These are phyloP conservation scores for Netelia fuscicornis DNA, from an alignment of 2,888 invertebrate genomes.

Conservation along the genomic window DNA sequence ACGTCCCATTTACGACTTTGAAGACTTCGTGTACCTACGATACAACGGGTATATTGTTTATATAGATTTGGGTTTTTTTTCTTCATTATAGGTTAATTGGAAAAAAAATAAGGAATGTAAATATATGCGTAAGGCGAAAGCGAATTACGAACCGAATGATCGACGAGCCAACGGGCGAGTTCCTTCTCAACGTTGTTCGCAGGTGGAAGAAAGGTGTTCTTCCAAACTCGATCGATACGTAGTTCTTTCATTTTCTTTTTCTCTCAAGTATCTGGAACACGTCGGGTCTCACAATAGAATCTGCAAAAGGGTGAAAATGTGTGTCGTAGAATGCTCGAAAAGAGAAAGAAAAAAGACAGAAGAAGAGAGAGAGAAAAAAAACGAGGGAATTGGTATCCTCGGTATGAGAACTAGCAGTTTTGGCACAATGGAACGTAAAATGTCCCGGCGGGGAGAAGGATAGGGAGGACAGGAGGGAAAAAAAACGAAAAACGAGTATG, in stretches of 20 bases:
- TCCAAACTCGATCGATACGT: slow-evolving; percentile 8
- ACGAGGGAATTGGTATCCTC: not conserved
- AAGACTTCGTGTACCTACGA: not conserved
- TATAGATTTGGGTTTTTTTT: no score
- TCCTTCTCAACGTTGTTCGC: slow-evolving; percentile 5
- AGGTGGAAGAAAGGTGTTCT: not conserved
- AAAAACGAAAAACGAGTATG: not conserved
- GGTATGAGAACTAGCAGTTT: not conserved
- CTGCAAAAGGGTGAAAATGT: not conserved
- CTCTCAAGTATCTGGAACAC: not conserved
- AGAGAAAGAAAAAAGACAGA: not conserved
- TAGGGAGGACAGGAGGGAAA: not conserved
- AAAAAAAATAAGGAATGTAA: no score
- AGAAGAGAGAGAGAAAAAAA: no score
- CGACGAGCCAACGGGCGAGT: slow-evolving; percentile 6
- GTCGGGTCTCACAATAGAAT: not conserved
- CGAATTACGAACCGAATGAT: not conserved
- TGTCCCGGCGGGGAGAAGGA: not conserved
- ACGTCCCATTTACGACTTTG: slow-evolving; percentile 64
- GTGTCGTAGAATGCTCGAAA: slow-evolving; percentile 10
- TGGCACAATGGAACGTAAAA: not conserved
- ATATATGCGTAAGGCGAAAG: not conserved
- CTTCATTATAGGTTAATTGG: no score
- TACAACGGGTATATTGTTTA: not conserved
- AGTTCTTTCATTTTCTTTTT: not conserved